Evolutionary conservation across 2,113 vertebrate genomes (phyloP), one percentile per base, ranked within the genome.

Genomic region (Noturus placidus): DNA sequence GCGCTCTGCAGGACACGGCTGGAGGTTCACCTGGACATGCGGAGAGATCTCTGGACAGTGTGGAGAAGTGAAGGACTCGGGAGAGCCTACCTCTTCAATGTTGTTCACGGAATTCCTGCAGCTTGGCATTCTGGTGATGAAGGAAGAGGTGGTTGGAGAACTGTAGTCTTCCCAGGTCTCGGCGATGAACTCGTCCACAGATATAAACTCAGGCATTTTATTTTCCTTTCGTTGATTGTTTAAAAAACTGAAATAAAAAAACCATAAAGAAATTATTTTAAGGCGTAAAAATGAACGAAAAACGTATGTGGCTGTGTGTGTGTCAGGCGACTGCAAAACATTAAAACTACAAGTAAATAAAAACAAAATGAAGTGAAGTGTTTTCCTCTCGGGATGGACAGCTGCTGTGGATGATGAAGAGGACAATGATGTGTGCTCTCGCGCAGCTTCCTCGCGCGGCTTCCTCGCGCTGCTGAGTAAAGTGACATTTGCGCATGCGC

Each of bases 131-230:
- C 91, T 92, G 52, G 90, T 94, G 90, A 87, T 52, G 0, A 96
- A 94, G 35, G 93, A 91, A 52, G 94, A 95, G 35, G 92, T 95
- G 35, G 92, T 95, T 22, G 94, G 94, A 0, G 93, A 95, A 86
- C 92, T 94, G 90, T 95, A 93, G 89, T 95, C 93, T 86, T 96
- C 93, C 89, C 91, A 88, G 7, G 79, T 92, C 87, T 92, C 92
- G 74, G 20, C 83, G 82, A 94, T 90, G 6, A 96, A 95, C 88
- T 94, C 92, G 0, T 91, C 78, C 79, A 93, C 94, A 0, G 91
- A 94, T 87, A 95, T 94, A 54, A 94, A 87, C 87, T 93, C 91
- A 0, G 90, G 91, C 93, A 92, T 92, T 85, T 87, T 91, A 92
- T 92, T 85, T 87, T 91, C 7, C 17, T 10, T 0, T 3, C 9